Base-by-base conservation (phyloP, 2,113 vertebrate genomes). In the Onychostoma macrolepis region DNA sequence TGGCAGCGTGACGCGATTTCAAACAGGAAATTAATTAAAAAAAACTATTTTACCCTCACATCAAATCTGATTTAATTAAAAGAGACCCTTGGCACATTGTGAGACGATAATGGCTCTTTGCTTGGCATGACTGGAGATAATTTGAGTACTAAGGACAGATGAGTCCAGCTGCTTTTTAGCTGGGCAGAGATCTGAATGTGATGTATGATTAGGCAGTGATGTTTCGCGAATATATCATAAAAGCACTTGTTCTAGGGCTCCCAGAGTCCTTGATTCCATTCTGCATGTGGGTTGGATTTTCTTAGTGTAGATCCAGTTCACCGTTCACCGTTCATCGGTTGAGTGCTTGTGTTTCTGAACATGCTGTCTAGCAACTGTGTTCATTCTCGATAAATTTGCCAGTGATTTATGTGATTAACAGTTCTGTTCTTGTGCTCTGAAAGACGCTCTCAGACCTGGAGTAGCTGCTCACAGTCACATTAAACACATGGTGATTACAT, bases 51-150 rank as follows among this genome's bases (percentile, higher is more conserved):
- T 28, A 75, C n/a, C 77, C 58, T 45, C 65, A 86, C 38, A 84
- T 86, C 76, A 79, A 45, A 90, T 90, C 77, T 67, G 86, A 76
- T 87, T 85, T n/a, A 84, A 87, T 88, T 87, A 88, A 89, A 72
- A 67, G 67, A 86, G 80, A 84, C 65, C 87, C 85, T 78, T 83
- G 83, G 79, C 63, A 85, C 65, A 78, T 84, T 28, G 41, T n/a
- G 74, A 86, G 83, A 87, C 43, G 87, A 86, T 89, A 89, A 91
- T 90, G 80, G 61, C 72, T 87, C 83, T 85, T 82, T 83, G 77
- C 77, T 88, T 88, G 85, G 81, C 86, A 19, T 78, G 85, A 86
- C 85, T 56, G 63, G 63, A 87, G 75, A 69, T 79, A 74, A 90
- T 90, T 85, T 86, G 80, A 43, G 50, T 86, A 56, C 87, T 53